phyloP scores from a whole-genome alignment of 1,140 invertebrate genomes.

The Drosophila leontia region DNA sequence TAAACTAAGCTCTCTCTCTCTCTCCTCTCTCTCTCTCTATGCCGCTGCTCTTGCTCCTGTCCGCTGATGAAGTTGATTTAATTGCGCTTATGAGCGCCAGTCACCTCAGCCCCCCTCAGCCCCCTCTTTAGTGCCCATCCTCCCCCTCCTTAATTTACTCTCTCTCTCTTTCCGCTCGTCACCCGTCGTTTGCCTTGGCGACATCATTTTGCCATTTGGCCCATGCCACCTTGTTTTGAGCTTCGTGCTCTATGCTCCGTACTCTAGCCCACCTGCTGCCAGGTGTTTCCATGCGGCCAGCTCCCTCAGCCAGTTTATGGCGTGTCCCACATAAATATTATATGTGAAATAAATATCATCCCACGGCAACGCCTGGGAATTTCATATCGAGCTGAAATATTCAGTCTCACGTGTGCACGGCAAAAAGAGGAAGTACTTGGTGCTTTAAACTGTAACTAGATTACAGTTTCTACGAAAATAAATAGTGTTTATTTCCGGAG shows the following conservation, averaged over 20 bases:
- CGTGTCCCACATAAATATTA: conserved; percentile 55
- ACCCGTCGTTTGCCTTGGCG: conserved; percentile 36
- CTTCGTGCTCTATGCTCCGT: conserved; percentile 3
- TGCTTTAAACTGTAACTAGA: conserved; percentile 5
- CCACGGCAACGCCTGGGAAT: conserved; percentile 5
- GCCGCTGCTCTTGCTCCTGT: conserved; percentile 35
- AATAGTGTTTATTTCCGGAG: neutral
- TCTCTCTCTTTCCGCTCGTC: neutral
- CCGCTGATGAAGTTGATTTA: conserved; percentile 65
- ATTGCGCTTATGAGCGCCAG: conserved; percentile 63
- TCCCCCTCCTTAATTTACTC: too few relatives aligned
- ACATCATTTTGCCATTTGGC: conserved; percentile 55
- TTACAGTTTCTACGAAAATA: neutral
- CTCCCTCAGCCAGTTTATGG: conserved; percentile 43
- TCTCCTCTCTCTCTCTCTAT: neutral
- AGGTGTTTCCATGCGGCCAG: conserved; percentile 45
- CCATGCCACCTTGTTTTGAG: conserved; percentile 18
- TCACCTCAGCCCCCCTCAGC: conserved; percentile 1
- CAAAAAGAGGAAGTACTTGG: neutral
- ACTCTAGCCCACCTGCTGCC: conserved; percentile 19
- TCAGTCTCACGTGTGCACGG: conserved; percentile 21
- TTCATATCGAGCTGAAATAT: conserved; percentile 35
- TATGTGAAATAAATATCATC: conserved; percentile 62
- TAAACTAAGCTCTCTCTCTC: conserved; percentile 49
- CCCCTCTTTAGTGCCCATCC: neutral